Evolutionary conservation across 2,888 invertebrate species (phyloP), one percentile per base, ranked within the genome.

Genomic region (Auanema freiburgensis): DNA sequence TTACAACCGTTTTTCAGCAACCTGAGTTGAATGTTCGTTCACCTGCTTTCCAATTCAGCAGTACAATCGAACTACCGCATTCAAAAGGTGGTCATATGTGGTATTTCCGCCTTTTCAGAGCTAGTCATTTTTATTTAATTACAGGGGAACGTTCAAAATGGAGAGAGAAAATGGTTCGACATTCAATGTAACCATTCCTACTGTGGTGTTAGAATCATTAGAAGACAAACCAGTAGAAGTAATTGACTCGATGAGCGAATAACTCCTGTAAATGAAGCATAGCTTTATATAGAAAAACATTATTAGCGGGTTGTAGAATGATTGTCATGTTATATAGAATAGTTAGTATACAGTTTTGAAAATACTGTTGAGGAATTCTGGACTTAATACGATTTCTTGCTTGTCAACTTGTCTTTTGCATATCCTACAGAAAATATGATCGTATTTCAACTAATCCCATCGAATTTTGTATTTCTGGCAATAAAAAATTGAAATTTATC

Each of bases 181-280:
- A 0, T 97, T 97, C 85, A 96, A 97, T 85, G 95, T 95, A 84
- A 89, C 94, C 83, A 96, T 98, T 83, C 97, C 97, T 46, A 94
- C 97, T 0, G 96, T 97, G 85, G 93, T 93, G 0, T 87, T 97
- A 67, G 96, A 97, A 86, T 70, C 74, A 33, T 67, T 66, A 8
- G 69, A 70, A 12, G 76, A 77, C 43, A 60, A 56, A 49, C 43
- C 33, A 21, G 51, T 46, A 23, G 60, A 60, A 44, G 33, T 33
- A 14, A 41, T 53, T 1, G 16, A 16, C 16, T 16, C 46, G 3
- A 43, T 49, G 23, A 66, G n/a, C 40, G 65, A 65, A 16, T 33
- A 33, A 33, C 33, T 33, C 8, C 4, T 33, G 33, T 8, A 33
- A 33, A 5, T 8, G 33, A 33, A 33, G 33, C 33, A 33, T 33